These are phyloP conservation scores for Calcarius lapponicus DNA, from an alignment of 2,797 vertebrate genomes.

Conservation along the genomic window DNA sequence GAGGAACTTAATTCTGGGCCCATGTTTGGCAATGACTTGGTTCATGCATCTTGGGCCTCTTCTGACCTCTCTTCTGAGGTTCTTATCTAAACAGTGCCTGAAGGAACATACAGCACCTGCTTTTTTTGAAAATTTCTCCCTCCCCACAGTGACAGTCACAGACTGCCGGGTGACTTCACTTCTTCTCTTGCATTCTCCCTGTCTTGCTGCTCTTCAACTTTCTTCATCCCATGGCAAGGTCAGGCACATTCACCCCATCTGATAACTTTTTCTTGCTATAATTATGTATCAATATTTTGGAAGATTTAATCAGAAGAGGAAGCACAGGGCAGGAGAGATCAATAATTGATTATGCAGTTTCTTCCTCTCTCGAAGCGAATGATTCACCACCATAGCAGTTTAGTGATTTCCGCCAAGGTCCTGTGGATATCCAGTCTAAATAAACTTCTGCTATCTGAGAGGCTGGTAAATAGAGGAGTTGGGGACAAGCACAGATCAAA, in stretches of 20 bases:
- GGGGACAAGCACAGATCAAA: neutral
- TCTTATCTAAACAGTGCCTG: neutral
- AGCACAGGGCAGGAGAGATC: slow-evolving; percentile 15
- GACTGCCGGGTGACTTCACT: neutral
- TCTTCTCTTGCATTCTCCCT: neutral
- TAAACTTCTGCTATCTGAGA: neutral
- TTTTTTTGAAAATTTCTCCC: neutral
- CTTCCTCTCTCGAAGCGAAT: neutral
- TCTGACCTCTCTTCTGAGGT: neutral
- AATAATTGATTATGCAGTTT: slow-evolving; percentile 57
- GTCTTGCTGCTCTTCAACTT: neutral
- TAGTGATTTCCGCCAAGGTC: neutral
- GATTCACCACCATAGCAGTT: slow-evolving; percentile 4
- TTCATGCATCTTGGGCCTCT: neutral
- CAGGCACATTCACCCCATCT: neutral
- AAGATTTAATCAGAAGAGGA: slow-evolving; percentile 54
- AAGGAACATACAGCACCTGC: neutral
- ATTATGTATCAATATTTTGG: slow-evolving; percentile 20
- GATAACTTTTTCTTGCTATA: neutral
- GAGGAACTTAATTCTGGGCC: neutral
- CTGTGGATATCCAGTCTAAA: neutral
- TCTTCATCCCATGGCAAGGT: neutral
- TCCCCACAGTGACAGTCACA: neutral
- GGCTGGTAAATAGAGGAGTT: neutral
- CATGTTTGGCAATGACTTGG: neutral